Base-by-base conservation (phyloP, 2,113 vertebrate genomes). In the Myocastor coypus region DNA sequence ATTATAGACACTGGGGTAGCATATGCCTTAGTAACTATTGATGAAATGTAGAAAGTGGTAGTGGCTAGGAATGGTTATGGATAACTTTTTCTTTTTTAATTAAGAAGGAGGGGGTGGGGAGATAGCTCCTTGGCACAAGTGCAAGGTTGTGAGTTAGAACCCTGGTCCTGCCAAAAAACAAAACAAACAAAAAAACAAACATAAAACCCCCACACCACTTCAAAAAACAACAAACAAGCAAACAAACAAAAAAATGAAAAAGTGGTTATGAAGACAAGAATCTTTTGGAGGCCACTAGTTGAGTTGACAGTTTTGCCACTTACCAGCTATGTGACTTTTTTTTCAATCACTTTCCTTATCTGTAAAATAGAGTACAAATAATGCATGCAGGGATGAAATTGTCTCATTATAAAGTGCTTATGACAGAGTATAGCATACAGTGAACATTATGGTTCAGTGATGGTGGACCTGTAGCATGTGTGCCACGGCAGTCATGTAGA, bases 291-390 rank as follows among this genome's bases (percentile, higher is more conserved):
- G 24, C 42, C 34, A 0, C 3, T 68, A n/a, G 32, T 57, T 78
- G 59, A 28, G 57, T 94, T 94, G 40, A 89, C 9, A 73, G 37
- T 82, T 83, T 88, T 92, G 92, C 46, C 28, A 37, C 22, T 78
- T 68, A 7, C 4, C 57, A 87, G 52, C 63, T 94, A 9, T 9
- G 12, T 91, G 57, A 83, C 26, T 32, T 61, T 66, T 81, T 85
- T 66, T 84, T 64, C n/a, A 57, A 40, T 26, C 12, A n/a, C 68
- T 85, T 85, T 95, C 59, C 50, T 75, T 71, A 24, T 71, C n/a
- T 96, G 16, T 81, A 86, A 89, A 80, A 64, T 91, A 83, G 75
- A 84, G 75, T 90, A 63, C 63, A 37, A 78, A 22, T 63, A 68
- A 55, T 30, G 5, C 8, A 71, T 2, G 26, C 83, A 78, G 92